A percentile compares a stretch with the other conserved stretches of the same genome.
These are phyloP conservation scores for Mythimna albipuncta DNA, from an alignment of 2,888 invertebrate genomes.

Conservation along the genomic window DNA sequence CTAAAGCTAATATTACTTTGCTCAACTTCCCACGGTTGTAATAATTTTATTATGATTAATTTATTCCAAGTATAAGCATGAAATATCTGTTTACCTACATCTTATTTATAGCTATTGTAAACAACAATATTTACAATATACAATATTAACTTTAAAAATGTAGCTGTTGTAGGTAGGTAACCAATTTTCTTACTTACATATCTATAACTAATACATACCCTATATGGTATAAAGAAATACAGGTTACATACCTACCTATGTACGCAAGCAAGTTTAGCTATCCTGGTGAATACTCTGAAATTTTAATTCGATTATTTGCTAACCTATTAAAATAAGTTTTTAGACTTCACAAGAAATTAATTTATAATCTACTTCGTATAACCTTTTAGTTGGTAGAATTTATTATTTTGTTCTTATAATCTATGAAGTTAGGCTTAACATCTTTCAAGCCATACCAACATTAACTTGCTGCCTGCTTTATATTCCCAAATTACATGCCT, in stretches of 20 bases:
- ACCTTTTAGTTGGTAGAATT: neutral
- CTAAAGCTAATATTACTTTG: conserved; percentile 26
- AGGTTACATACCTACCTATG: too few species aligned
- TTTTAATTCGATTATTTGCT: neutral
- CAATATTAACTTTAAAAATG: conserved; percentile 18
- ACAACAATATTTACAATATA: conserved; percentile 11
- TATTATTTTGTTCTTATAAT: too few species aligned
- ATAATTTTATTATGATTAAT: conserved; percentile 37
- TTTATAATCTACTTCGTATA: neutral
- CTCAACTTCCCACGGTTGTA: conserved; percentile 33
- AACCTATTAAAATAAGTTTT: neutral
- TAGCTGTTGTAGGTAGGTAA: neutral
- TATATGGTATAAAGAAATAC: too few species aligned
- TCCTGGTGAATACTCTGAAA: neutral
- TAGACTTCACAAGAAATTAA: neutral
- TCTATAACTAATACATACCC: too few species aligned
- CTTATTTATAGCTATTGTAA: too few species aligned
- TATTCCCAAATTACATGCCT: neutral
- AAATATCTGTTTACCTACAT: conserved; percentile 21
- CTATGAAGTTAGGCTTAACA: neutral
- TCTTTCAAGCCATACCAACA: too few species aligned
- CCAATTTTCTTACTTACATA: neutral
- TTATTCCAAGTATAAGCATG: conserved; percentile 17
- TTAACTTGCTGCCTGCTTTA: neutral
- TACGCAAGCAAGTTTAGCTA: neutral